phyloP scores from a whole-genome alignment of 2,888 invertebrate species.

The Acheta domesticus region DNA sequence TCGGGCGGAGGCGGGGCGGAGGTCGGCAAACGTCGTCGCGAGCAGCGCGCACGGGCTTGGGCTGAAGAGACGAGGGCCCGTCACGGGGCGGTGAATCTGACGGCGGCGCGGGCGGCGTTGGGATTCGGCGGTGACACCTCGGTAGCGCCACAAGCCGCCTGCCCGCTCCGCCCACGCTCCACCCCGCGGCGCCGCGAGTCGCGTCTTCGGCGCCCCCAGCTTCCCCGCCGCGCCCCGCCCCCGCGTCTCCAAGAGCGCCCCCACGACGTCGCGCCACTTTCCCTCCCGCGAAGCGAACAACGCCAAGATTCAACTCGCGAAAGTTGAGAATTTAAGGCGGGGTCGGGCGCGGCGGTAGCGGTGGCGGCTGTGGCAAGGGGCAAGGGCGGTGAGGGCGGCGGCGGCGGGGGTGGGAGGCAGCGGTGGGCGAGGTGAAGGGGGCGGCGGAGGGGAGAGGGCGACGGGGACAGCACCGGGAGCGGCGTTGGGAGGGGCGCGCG shows the following conservation, averaged over 20 bases:
- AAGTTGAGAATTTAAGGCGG: slow-evolving; percentile 7
- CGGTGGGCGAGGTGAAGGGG: not conserved
- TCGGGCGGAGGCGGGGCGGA: too few species aligned
- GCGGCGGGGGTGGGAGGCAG: not conserved
- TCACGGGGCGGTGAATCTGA: too few species aligned
- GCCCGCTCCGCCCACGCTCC: too few species aligned
- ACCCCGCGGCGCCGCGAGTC: too few species aligned
- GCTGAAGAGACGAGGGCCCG: too few species aligned
- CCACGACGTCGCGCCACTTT: not conserved
- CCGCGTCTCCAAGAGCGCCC: not conserved
- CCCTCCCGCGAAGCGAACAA: slow-evolving; percentile 18
- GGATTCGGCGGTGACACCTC: too few species aligned
- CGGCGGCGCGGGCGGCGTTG: too few species aligned
- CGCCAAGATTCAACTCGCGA: slow-evolving; percentile 9
- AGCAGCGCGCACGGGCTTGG: too few species aligned
- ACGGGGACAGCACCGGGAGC: not conserved
- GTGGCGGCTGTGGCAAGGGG: not conserved
- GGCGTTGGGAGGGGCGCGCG: not conserved
- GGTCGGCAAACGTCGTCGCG: too few species aligned
- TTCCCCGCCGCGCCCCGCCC: not conserved
- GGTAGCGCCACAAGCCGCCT: too few species aligned
- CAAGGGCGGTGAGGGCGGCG: not conserved
- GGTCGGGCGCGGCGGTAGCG: not conserved
- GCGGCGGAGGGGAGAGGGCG: not conserved
- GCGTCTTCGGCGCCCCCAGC: too few species aligned